Evolutionary conservation across 2,797 vertebrate genomes (phyloP), one percentile per base, ranked within the genome.

Genomic region (Rhadinocentrus ornatus): DNA sequence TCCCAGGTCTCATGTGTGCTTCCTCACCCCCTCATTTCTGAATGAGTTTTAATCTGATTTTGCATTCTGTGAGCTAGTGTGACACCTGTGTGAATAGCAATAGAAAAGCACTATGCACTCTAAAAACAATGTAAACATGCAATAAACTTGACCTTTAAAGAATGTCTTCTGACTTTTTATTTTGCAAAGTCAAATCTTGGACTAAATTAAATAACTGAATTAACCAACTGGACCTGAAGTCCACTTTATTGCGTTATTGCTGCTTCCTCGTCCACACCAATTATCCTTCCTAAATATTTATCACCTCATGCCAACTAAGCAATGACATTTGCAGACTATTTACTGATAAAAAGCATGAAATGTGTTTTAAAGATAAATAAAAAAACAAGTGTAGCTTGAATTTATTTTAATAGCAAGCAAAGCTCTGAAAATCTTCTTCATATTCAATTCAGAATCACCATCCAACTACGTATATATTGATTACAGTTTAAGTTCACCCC

Each of bases 111-210:
- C 73, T 58, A 67, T 81, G 86, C 86, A 91, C 83, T 89, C 81
- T 91, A 83, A 80, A 77, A 83, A 77, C 55, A 32, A 77, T 80
- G 81, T 91, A 89, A 85, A 85, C 85, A 74, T 86, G 80, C 81
- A 92, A 91, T 93, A 93, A 93, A 92, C 66, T 61, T 82, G 53
- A 62, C 62, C 88, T 91, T 86, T 90, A 85, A 86, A 91, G 54
- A 89, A 84, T 0, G 7, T 54, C 62, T 74, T 61, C 37, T 61
- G 73, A 41, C 54, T 63, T 83, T 29, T 78, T 20, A 4, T 80
- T 37, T 20, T 63, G 10, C 59, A 57, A 32, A 20, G 55, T 48
- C 31, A n/a, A 4, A 3, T 46, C 35, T 13, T 11, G 15, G 18
- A 37, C 10, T 26, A 20, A 27, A 4, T 20, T 9, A 31, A 29